These are phyloP conservation scores for Ganaspis sp. DNA, from an alignment of 1,140 invertebrate species.

Conservation along the genomic window DNA sequence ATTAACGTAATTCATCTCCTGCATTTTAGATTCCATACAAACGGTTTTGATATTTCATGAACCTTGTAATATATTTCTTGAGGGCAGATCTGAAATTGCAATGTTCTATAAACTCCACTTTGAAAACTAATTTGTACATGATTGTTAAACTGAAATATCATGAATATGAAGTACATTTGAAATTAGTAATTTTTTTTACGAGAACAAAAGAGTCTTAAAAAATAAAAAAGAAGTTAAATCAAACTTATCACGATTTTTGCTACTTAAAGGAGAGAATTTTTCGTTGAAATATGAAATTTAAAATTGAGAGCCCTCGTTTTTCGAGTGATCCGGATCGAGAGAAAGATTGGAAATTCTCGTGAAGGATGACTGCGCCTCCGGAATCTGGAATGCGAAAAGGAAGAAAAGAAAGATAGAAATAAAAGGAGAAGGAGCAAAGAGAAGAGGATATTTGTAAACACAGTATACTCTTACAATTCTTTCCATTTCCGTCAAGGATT, in stretches of 20 bases:
- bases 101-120: background rate
- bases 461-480: conserved; percentile 54
- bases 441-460: conserved; percentile 71
- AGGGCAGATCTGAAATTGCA: background rate
- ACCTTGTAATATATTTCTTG: too few relatives aligned
- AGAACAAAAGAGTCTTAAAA: background rate
- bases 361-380: conserved; percentile 40
- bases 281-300: conserved; percentile 65
- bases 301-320: conserved; percentile 59
- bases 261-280: conserved; percentile 58
- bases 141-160: background rate
- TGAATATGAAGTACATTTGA: background rate
- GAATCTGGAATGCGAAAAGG: conserved; percentile 28
- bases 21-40: too few relatives aligned
- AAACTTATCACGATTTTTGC: conserved; percentile 31
- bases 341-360: conserved; percentile 62
- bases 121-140: background rate
- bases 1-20: too few relatives aligned
- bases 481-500: conserved; percentile 61
- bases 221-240: background rate
- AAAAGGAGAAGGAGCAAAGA: conserved; percentile 48
- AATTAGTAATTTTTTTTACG: background rate
- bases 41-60: too few relatives aligned
- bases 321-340: conserved; percentile 60
- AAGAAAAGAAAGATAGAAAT: conserved; percentile 16